phyloP scores from a whole-genome alignment of 2,797 vertebrate species.

The Trachops cirrhosus region DNA sequence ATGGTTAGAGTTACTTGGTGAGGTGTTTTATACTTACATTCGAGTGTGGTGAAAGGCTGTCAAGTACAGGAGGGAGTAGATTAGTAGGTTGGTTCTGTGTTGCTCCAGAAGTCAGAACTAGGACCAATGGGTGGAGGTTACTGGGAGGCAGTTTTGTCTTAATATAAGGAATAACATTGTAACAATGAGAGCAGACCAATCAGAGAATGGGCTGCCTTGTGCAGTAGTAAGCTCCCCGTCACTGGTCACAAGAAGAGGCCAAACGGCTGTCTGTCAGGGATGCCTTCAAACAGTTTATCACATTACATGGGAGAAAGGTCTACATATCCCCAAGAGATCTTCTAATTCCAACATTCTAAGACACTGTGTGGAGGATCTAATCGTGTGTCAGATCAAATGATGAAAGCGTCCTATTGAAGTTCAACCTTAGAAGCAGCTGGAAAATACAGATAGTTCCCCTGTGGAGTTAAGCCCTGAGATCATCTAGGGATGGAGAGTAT shows the following conservation, averaged over 20 bases:
- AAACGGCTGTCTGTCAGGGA: slow-evolving; percentile 44
- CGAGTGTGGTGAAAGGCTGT: slow-evolving; percentile 76
- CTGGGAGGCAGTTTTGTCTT: slow-evolving; percentile 78
- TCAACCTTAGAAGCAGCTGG: slow-evolving; percentile 38
- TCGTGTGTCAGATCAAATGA: neutral
- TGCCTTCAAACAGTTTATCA: slow-evolving; percentile 53
- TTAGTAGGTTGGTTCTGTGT: slow-evolving; percentile 80
- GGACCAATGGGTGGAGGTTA: slow-evolving; percentile 80
- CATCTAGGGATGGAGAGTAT: neutral
- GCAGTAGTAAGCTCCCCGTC: slow-evolving; percentile 74
- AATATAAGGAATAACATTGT: slow-evolving; percentile 78
- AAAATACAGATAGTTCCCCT: neutral
- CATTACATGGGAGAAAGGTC: slow-evolving; percentile 26
- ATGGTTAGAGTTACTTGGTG: slow-evolving; percentile 69
- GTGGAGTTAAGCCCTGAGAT: neutral
- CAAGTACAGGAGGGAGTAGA: slow-evolving; percentile 79
- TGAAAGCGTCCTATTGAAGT: neutral
- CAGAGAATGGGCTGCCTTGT: slow-evolving; percentile 76
- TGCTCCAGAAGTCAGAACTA: slow-evolving; percentile 80
- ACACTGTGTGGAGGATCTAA: slow-evolving; percentile 49
- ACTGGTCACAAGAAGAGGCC: slow-evolving; percentile 72
- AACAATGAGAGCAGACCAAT: slow-evolving; percentile 75
- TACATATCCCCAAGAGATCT: slow-evolving; percentile 32
- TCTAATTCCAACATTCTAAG: slow-evolving; percentile 44
- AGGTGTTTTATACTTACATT: slow-evolving; percentile 77